Conservation (phyloP, 2,797 vertebrate species). For the Percopsis omiscomaycus region DNA sequence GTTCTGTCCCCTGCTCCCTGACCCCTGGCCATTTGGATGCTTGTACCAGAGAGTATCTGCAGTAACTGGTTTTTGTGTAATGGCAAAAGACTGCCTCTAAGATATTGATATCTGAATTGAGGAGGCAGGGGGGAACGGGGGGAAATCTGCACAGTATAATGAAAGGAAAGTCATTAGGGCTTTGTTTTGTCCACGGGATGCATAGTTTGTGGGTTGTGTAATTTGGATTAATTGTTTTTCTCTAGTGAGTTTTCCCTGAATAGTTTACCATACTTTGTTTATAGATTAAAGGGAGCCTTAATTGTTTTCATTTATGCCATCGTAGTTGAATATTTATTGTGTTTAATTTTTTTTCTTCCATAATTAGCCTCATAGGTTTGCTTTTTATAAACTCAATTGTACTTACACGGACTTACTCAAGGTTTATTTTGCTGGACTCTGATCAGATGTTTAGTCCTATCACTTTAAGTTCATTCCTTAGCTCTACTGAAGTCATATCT, state of each 20-base stretch:
- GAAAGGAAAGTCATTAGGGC: constrained; percentile 41
- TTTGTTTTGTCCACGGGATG: constrained; percentile 49
- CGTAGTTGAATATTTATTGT: constrained; percentile 58
- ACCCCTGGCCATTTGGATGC: constrained; percentile 20
- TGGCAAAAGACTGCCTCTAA: background rate
- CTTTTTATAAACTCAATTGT: constrained; percentile 28
- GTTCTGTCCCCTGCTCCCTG: no score
- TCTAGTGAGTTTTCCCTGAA: constrained; percentile 55
- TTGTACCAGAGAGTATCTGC: constrained; percentile 28
- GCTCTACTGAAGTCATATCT: no score
- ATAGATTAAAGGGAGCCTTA: constrained; percentile 1
- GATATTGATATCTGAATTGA: constrained; percentile 22
- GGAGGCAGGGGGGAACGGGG: constrained; percentile 11
- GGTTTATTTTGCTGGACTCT: constrained; percentile 14
- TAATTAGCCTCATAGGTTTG: constrained; percentile 48
- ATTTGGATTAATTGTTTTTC: constrained; percentile 64
- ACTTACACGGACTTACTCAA: constrained; percentile 21
- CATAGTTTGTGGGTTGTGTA: constrained; percentile 60
- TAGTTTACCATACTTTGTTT: constrained; percentile 5
- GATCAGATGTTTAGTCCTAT: background rate
- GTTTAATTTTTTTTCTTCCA: constrained; percentile 43
- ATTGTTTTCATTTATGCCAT: constrained; percentile 67
- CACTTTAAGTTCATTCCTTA: no score
- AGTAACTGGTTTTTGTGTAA: constrained; percentile 6
- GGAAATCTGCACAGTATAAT: constrained; percentile 34